These are phyloP conservation scores for Brachionus koreanus DNA, from an alignment of 1,140 invertebrate species.

Conservation along the genomic window DNA sequence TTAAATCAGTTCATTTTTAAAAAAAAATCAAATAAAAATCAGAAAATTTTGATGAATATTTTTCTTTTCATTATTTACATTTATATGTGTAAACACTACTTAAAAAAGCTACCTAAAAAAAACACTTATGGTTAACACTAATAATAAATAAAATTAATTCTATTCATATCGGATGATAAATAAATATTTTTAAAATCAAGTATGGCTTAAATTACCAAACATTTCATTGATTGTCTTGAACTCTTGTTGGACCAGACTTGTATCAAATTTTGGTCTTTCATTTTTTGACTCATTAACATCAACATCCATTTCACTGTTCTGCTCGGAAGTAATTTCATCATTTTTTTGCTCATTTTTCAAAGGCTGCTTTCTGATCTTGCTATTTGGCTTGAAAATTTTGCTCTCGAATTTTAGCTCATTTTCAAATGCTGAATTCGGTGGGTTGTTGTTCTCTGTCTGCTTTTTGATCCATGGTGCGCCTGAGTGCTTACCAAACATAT, in stretches of 20 bases:
- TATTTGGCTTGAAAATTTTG: background rate
- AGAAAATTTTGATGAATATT: too few species aligned
- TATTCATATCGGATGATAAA: too few species aligned
- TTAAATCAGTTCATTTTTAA: too few species aligned
- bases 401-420: background rate
- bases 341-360: background rate
- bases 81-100: too few species aligned
- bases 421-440: background rate
- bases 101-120: too few species aligned
- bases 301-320: background rate
- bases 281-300: background rate
- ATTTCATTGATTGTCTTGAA: conserved; percentile 20
- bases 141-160: too few species aligned
- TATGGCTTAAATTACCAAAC: conserved; percentile 15
- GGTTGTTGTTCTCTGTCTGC: background rate
- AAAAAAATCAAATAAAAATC: too few species aligned
- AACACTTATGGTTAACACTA: too few species aligned
- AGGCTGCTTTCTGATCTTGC: background rate
- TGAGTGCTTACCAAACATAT: conserved; percentile 15
- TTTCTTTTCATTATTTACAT: too few species aligned
- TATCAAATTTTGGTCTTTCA: background rate
- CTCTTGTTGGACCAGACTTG: background rate
- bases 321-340: background rate
- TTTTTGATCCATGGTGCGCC: conserved; percentile 12
- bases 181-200: too few species aligned